phyloP scores from a whole-genome alignment of 1,140 invertebrate genomes.

The Drosophila yakuba region DNA sequence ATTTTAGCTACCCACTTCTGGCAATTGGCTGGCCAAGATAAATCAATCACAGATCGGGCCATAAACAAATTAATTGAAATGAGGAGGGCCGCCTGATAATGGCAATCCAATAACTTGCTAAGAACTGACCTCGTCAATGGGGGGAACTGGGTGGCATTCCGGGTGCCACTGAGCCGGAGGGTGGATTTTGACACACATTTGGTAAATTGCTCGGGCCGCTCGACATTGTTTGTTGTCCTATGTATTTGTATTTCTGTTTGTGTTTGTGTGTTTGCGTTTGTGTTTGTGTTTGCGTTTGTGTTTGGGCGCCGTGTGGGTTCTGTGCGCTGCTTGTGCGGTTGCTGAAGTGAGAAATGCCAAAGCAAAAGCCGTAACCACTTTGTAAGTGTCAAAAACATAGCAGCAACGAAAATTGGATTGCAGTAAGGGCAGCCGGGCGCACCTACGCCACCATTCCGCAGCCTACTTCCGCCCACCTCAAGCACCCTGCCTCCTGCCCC shows the following conservation, averaged over 20 bases:
- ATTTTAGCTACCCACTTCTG: neutral
- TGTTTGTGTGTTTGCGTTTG: constrained; percentile 18
- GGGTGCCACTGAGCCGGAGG: constrained; percentile 27
- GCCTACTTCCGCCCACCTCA: neutral
- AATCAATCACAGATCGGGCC: constrained; percentile 24
- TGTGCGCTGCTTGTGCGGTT: constrained; percentile 69
- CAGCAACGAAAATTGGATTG: constrained; percentile 80
- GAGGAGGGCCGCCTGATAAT: constrained; percentile 28
- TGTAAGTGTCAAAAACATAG: constrained; percentile 82
- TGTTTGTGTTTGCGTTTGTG: constrained; percentile 6
- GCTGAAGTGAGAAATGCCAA: constrained; percentile 82
- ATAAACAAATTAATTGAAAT: constrained; percentile 45
- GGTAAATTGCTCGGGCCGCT: constrained; percentile 65
- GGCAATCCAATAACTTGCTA: constrained; percentile 59
- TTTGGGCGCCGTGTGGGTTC: constrained; percentile 21
- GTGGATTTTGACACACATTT: constrained; percentile 77
- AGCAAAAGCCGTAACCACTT: constrained; percentile 82
- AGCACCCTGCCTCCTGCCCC: neutral
- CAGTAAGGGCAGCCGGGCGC: constrained; percentile 49
- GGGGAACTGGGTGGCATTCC: constrained; percentile 17
- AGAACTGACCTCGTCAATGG: constrained; percentile 77
- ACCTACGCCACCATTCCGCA: constrained; percentile 5
- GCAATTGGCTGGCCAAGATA: constrained; percentile 11
- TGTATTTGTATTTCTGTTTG: constrained; percentile 18
- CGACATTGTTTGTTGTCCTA: constrained; percentile 18